A percentile compares a stretch with the other conserved stretches of the same genome.
Conservation (phyloP, 2,888 invertebrate species). For the Lomographa bimaculata region DNA sequence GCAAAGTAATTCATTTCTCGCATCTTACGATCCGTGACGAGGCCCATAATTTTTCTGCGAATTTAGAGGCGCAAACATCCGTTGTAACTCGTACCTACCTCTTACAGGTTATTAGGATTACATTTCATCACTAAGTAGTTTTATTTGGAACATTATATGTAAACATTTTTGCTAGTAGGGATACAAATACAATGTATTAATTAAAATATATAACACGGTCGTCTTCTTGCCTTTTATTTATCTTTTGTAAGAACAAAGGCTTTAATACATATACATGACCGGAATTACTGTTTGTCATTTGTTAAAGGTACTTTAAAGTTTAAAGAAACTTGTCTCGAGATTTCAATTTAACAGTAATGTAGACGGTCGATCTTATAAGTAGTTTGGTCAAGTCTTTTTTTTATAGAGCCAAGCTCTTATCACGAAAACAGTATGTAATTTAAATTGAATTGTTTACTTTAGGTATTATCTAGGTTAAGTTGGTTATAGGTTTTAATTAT, state of each 20-base stretch:
- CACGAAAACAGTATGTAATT: slow-evolving; percentile 1
- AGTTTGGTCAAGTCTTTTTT: neutral
- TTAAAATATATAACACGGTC: no score
- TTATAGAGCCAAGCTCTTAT: slow-evolving; percentile 17
- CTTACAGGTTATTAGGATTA: no score
- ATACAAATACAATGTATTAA: no score
- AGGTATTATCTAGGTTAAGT: slow-evolving; percentile 26
- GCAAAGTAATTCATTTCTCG: no score
- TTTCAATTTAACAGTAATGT: slow-evolving; percentile 1
- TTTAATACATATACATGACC: slow-evolving; percentile 4
- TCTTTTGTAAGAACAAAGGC: slow-evolving; percentile 1
- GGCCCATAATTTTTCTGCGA: no score
- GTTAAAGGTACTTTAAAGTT: neutral
- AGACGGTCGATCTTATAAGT: neutral
- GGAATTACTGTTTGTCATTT: neutral
- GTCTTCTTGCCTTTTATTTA: slow-evolving; percentile 7
- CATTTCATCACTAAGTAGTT: no score
- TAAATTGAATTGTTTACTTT: slow-evolving; percentile 8
- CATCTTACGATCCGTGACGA: no score
- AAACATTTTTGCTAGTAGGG: no score
- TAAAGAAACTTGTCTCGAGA: slow-evolving; percentile 3
- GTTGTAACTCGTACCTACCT: no score
- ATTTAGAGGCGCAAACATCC: no score
- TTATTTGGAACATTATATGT: slow-evolving; percentile 1
- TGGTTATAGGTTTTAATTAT: slow-evolving; percentile 29